Conservation (phyloP, 2,113 vertebrate genomes). For the Oreochromis niloticus region DNA sequence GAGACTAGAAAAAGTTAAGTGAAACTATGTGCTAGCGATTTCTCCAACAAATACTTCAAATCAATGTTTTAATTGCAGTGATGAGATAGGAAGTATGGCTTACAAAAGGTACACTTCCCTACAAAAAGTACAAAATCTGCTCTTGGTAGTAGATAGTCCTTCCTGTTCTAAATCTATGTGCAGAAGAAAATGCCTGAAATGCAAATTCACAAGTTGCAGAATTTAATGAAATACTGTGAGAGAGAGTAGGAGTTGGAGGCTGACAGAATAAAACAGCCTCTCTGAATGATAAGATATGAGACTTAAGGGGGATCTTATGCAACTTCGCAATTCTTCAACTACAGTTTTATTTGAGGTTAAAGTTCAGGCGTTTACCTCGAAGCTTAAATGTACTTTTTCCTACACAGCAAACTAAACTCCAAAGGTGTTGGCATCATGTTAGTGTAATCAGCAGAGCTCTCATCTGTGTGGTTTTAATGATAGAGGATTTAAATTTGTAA, state of each 20-base stretch:
- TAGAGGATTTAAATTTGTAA: background rate
- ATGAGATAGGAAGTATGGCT: background rate
- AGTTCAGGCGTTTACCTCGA: background rate
- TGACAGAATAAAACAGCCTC: background rate
- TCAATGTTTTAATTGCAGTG: background rate
- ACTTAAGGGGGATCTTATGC: background rate
- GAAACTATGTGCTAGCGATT: background rate
- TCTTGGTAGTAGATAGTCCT: background rate
- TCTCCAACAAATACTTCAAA: background rate
- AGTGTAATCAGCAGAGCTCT: background rate
- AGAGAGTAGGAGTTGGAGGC: background rate
- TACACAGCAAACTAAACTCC: background rate
- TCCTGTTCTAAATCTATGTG: too few relatives aligned
- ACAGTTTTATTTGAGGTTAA: background rate
- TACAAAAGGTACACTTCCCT: background rate
- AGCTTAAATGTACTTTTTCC: background rate
- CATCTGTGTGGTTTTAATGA: background rate
- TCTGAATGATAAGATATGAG: background rate
- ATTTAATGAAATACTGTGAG: background rate
- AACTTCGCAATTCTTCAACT: background rate
- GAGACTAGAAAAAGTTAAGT: background rate
- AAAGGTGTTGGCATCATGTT: background rate
- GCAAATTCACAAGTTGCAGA: background rate
- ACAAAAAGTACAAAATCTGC: background rate
- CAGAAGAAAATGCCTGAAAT: background rate